phyloP scores from a whole-genome alignment of 2,797 vertebrate species.

The Alauda arvensis region DNA sequence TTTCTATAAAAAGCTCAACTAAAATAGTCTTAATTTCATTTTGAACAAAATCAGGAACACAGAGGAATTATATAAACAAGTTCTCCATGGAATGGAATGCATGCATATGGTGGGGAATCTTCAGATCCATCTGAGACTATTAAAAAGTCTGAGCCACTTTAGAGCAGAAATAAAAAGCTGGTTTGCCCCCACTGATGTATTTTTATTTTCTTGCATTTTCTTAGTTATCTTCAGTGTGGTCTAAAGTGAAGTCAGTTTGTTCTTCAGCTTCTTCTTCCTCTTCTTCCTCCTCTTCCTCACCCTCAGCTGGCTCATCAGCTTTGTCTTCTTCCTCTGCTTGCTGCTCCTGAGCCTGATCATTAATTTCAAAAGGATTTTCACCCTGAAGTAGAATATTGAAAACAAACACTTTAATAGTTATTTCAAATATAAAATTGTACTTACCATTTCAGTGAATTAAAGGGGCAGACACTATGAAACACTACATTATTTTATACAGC shows the following conservation, averaged over 20 bases:
- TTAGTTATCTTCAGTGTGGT: constrained; percentile 70
- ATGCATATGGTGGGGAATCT: constrained; percentile 64
- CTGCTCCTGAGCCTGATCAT: constrained; percentile 71
- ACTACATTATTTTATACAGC: neutral
- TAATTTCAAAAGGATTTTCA: constrained; percentile 83
- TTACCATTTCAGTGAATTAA: neutral
- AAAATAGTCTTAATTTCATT: constrained; percentile 67
- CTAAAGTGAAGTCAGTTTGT: constrained; percentile 61
- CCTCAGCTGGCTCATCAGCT: constrained; percentile 66
- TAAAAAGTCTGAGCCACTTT: constrained; percentile 58
- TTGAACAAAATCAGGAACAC: constrained; percentile 70
- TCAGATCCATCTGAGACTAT: constrained; percentile 42
- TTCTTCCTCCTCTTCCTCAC: constrained; percentile 50
- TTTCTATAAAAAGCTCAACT: constrained; percentile 77
- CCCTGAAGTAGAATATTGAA: constrained; percentile 65
- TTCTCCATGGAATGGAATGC: constrained; percentile 69
- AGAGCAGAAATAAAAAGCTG: constrained; percentile 59
- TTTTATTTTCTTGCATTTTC: neutral
- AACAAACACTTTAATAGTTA: neutral
- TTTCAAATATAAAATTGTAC: neutral
- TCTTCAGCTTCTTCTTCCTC: constrained; percentile 63
- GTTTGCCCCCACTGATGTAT: neutral
- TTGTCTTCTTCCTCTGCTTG: constrained; percentile 69
- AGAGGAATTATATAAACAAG: constrained; percentile 72
- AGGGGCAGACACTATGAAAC: neutral